Conservation (phyloP, 2,888 invertebrate genomes). For the Phengaris alcon region DNA sequence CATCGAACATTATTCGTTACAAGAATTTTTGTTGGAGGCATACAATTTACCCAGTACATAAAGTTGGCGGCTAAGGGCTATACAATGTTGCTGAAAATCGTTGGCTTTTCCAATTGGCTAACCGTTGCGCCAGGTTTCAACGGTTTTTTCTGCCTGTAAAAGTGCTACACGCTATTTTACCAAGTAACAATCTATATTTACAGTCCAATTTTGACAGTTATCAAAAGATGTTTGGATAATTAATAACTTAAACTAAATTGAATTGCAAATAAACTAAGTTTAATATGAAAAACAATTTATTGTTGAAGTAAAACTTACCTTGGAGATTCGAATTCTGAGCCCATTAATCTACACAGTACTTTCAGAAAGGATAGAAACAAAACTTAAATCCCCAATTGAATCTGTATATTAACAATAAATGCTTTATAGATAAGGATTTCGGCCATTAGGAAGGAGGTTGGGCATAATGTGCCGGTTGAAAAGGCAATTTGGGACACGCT, state of each 20-base stretch:
- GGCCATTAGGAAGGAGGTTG: conserved; percentile 34
- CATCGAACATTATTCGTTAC: conserved; percentile 5
- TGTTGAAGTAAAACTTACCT: not conserved
- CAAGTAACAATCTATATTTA: too few relatives aligned
- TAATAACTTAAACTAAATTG: too few relatives aligned
- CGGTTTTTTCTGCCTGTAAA: not conserved
- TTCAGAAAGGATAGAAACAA: not conserved
- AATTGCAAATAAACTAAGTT: not conserved
- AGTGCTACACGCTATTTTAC: too few relatives aligned
- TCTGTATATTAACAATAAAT: not conserved
- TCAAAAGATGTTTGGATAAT: too few relatives aligned
- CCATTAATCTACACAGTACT: not conserved
- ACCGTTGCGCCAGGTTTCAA: not conserved
- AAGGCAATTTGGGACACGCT: conserved; percentile 35
- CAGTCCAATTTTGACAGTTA: too few relatives aligned
- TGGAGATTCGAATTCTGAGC: not conserved
- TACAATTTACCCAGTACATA: not conserved
- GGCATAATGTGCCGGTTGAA: conserved; percentile 36
- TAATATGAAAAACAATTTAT: not conserved
- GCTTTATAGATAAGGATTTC: conserved; percentile 25
- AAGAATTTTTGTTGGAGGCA: not conserved
- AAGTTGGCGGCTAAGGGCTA: not conserved
- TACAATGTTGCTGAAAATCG: not conserved
- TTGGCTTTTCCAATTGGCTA: not conserved
- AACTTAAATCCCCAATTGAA: conserved; percentile 11